phyloP scores from a whole-genome alignment of 2,888 invertebrate genomes.

The Oscheius sp. region DNA sequence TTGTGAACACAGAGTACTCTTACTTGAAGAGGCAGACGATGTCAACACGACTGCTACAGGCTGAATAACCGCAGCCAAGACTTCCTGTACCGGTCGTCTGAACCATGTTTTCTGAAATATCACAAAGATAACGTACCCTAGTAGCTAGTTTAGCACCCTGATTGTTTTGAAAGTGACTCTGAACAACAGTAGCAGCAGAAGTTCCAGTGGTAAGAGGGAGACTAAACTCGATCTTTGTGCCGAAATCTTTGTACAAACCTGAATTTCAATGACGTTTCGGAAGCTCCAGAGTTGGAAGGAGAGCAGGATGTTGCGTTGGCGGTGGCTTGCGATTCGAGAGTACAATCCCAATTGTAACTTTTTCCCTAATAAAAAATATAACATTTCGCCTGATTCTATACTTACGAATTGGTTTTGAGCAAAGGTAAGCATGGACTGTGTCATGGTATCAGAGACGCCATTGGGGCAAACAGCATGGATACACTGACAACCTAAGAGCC shows the following conservation, averaged over 20 bases:
- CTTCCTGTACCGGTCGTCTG: conserved; percentile 8
- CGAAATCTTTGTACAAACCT: conserved; percentile 19
- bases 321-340: conserved; percentile 39
- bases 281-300: conserved; percentile 42
- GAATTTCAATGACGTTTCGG: conserved; percentile 42
- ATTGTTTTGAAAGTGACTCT: conserved; percentile 13
- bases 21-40: conserved; percentile 48
- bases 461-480: conserved; percentile 13
- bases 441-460: conserved; percentile 23
- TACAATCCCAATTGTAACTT: conserved; percentile 44
- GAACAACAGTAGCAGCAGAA: neutral
- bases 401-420: conserved; percentile 27
- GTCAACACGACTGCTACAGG: conserved; percentile 41
- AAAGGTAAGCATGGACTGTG: conserved; percentile 20
- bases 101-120: neutral
- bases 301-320: conserved; percentile 39
- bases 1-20: neutral
- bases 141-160: neutral
- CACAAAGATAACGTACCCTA: neutral
- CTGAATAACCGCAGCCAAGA: conserved; percentile 44
- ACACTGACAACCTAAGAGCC: neutral
- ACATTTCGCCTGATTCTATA: conserved; percentile 28
- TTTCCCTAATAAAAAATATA: neutral
- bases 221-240: conserved; percentile 11
- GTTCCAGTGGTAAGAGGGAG: conserved; percentile 21